Evolutionary conservation across 2,888 invertebrate genomes (phyloP).

Genomic region (Prenolepis imparis): DNA sequence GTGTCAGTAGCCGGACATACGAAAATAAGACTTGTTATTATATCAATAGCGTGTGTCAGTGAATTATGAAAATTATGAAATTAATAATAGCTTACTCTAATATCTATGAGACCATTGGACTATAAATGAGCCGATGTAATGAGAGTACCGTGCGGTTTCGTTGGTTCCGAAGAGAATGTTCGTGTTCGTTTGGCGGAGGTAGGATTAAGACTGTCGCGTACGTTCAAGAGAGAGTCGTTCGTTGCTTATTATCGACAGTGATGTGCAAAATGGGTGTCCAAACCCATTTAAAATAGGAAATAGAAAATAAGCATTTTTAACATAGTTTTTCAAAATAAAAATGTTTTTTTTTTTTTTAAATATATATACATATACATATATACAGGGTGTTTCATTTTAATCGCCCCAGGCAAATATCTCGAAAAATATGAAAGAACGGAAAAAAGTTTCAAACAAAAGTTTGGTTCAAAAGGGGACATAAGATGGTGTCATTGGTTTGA

Average conservation of each 20-base stretch:
- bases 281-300: no score
- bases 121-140: neutral
- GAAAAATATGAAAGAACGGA: no score
- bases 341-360: no score
- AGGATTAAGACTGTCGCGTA: slow-evolving; percentile 65
- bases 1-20: neutral
- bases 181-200: slow-evolving; percentile 62
- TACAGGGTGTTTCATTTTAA: no score
- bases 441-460: no score
- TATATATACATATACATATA: no score
- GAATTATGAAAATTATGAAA: slow-evolving; percentile 22
- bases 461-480: no score
- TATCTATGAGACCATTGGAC: neutral
- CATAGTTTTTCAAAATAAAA: no score
- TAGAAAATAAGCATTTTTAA: no score
- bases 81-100: slow-evolving; percentile 4
- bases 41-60: neutral
- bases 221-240: slow-evolving; percentile 68
- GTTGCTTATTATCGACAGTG: slow-evolving; percentile 58
- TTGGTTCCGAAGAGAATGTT: slow-evolving; percentile 31
- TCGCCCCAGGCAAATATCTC: no score
- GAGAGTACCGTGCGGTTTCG: neutral
- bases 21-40: neutral
- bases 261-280: no score
- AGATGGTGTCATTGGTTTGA: no score